Percentiles rank a stretch among this genome's conserved stretches.
Evolutionary conservation across 2,797 vertebrate genomes (phyloP).

Genomic region (Phalanger gymnotis): DNA sequence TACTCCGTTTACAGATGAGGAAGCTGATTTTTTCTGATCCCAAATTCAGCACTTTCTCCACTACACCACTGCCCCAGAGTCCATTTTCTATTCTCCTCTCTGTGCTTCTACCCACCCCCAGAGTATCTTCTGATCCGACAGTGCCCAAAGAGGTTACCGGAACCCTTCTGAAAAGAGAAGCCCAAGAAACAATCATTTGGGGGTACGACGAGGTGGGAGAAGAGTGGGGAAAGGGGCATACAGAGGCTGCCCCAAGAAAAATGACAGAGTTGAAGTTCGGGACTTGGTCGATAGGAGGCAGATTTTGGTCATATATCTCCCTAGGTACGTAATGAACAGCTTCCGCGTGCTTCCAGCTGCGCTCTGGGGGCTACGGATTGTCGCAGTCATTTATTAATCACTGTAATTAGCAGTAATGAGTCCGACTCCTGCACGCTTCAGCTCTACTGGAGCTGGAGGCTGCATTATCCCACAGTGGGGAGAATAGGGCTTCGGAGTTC

Average conservation of each 20-base stretch:
- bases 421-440: constrained; percentile 20
- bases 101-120: not conserved
- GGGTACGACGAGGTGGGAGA: not conserved
- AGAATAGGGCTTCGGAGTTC: constrained; percentile 40
- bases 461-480: constrained; percentile 16
- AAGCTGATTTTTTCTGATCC: not conserved
- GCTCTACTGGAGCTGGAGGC: constrained; percentile 11
- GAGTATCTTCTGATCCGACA: not conserved
- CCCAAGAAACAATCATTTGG: not conserved
- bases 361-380: constrained; percentile 2
- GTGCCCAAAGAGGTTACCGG: not conserved
- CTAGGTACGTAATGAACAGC: accelerated
- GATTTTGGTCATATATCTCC: not conserved
- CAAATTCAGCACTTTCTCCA: not conserved
- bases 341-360: not conserved
- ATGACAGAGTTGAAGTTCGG: not conserved
- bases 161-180: not conserved
- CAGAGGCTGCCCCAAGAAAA: accelerated
- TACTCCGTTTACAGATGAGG: not conserved
- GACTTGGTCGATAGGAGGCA: constrained; percentile 26
- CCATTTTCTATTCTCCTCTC: not conserved
- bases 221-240: not conserved
- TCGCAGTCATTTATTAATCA: constrained; percentile 71
- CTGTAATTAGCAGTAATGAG: constrained; percentile 65
- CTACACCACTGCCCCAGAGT: not conserved